These are phyloP conservation scores for Lontra canadensis DNA, from an alignment of 2,113 vertebrate species.

Conservation along the genomic window DNA sequence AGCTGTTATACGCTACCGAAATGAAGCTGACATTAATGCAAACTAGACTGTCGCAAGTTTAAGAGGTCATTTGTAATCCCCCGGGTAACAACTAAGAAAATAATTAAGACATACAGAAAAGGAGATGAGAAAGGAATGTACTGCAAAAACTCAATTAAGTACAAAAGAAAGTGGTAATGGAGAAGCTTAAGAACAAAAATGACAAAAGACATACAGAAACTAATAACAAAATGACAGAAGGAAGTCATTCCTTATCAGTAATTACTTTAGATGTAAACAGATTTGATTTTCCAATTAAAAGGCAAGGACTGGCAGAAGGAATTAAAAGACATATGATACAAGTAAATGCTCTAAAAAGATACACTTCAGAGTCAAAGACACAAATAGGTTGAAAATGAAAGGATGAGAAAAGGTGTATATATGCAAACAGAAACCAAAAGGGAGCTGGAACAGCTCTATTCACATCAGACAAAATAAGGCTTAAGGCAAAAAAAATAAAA, in stretches of 20 bases:
- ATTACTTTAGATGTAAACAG: background rate
- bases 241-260: background rate
- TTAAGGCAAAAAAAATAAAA: background rate
- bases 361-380: background rate
- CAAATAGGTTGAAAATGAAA: background rate
- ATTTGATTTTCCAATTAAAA: background rate
- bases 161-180: background rate
- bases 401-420: background rate
- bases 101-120: conserved; percentile 1
- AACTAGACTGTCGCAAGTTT: background rate
- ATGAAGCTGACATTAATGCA: background rate
- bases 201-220: background rate
- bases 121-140: background rate
- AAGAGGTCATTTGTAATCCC: background rate
- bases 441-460: background rate
- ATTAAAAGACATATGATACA: background rate
- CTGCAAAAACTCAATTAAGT: background rate
- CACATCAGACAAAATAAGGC: background rate
- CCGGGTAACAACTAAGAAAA: background rate
- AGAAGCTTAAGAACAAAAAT: background rate
- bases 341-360: background rate
- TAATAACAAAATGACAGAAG: background rate
- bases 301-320: background rate
- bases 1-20: background rate
- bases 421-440: background rate